Evolutionary conservation across 1,140 invertebrate genomes (phyloP).

Genomic region (Venturia canescens): DNA sequence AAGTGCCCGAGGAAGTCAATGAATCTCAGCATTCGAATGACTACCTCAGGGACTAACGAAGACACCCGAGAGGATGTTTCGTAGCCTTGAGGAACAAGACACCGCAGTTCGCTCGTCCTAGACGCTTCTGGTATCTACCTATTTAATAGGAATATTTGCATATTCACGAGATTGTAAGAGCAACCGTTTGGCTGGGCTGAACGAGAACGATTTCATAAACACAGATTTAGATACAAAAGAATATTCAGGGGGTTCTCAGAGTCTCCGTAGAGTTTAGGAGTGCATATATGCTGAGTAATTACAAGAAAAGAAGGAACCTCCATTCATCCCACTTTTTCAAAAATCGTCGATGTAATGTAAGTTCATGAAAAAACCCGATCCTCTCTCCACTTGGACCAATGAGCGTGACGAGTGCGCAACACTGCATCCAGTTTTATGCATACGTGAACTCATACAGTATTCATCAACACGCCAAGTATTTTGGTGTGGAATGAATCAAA

Average conservation of each 20-base stretch:
- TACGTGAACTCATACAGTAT: too few species aligned
- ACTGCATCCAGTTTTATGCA: too few species aligned
- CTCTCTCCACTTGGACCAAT: too few species aligned
- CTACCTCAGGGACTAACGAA: background rate
- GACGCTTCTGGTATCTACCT: conserved; percentile 50
- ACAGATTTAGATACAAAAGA: conserved; percentile 8
- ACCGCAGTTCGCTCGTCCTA: conserved; percentile 1
- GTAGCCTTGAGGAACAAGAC: conserved; percentile 5
- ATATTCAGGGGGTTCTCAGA: background rate
- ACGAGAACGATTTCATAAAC: background rate
- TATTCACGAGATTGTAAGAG: conserved; percentile 56
- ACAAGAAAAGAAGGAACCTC: too few species aligned
- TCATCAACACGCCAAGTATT: too few species aligned
- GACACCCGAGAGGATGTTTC: conserved; percentile 2
- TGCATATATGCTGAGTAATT: too few species aligned
- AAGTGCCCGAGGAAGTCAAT: background rate
- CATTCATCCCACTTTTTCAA: too few species aligned
- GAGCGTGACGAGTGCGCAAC: too few species aligned
- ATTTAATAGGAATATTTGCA: conserved; percentile 56
- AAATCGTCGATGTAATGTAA: too few species aligned
- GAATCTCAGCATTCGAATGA: background rate
- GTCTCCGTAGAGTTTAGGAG: background rate
- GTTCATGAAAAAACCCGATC: too few species aligned
- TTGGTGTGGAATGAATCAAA: background rate
- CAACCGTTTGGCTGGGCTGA: conserved; percentile 8